phyloP scores from a whole-genome alignment of 2,113 vertebrate genomes.

The Python bivittatus region DNA sequence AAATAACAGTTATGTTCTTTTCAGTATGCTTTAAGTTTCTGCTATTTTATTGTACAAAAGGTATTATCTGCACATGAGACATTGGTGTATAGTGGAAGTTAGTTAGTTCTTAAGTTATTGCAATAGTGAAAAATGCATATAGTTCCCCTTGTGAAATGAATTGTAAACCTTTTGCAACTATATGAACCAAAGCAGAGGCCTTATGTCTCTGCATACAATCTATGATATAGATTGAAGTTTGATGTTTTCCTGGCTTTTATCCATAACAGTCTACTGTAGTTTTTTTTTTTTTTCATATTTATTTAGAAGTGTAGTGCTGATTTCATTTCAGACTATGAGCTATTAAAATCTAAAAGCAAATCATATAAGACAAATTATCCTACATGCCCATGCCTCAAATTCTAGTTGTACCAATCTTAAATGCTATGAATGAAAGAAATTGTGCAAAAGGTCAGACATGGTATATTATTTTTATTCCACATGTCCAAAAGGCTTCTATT shows the following conservation, averaged over 20 bases:
- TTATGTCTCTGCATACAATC: not conserved
- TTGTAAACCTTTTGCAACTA: not conserved
- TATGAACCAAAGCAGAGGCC: not conserved
- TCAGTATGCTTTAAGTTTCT: constrained; percentile 4
- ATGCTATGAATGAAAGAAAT: not conserved
- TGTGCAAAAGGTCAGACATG: not conserved
- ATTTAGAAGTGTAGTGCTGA: not conserved
- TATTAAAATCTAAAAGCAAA: not conserved
- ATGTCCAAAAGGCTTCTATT: not conserved
- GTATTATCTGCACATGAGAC: not conserved
- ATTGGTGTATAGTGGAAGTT: not conserved
- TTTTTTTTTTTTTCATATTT: not conserved
- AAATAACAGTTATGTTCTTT: constrained; percentile 11
- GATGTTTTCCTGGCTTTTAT: not conserved
- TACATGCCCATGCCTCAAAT: not conserved
- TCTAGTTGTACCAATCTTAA: not conserved
- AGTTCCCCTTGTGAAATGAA: not conserved
- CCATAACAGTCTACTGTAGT: no score
- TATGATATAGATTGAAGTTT: not conserved
- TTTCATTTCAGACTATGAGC: not conserved
- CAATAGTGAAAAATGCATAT: not conserved
- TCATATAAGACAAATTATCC: not conserved
- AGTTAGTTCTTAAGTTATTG: not conserved
- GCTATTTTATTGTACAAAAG: constrained; percentile 20
- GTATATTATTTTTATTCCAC: not conserved